Percentiles rank a stretch among this genome's conserved stretches.
phyloP scores from a whole-genome alignment of 2,888 invertebrate species.

The Pharmacophagus antenor region DNA sequence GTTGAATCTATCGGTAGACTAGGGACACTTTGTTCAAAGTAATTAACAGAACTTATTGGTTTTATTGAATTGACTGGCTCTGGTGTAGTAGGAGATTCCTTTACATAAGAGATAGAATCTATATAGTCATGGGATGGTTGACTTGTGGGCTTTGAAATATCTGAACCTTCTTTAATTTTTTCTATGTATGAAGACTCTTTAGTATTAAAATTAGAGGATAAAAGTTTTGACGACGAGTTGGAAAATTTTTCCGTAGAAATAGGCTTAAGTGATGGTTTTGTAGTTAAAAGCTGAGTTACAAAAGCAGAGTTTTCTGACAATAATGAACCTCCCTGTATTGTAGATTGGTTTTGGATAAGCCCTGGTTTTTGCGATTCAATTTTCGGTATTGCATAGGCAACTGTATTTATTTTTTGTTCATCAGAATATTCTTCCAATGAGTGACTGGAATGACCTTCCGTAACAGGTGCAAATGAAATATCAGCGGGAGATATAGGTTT shows the following conservation, averaged over 20 bases:
- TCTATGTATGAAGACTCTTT: background rate
- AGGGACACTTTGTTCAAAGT: background rate
- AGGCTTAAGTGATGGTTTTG: background rate
- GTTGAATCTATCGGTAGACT: background rate
- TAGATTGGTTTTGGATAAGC: background rate
- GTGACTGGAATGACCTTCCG: background rate
- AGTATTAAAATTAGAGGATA: background rate
- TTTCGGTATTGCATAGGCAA: slow-evolving; percentile 14
- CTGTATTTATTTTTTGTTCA: background rate
- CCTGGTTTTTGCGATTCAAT: slow-evolving; percentile 12
- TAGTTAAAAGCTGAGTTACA: background rate
- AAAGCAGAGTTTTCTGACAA: background rate
- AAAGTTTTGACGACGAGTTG: background rate
- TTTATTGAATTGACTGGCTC: background rate
- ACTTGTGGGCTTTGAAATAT: slow-evolving; percentile 7
- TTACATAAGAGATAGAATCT: slow-evolving; percentile 1
- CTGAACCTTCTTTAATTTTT: background rate
- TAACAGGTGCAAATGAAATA: background rate
- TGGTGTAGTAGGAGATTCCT: background rate
- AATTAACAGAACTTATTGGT: slow-evolving; percentile 1
- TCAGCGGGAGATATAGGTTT: background rate
- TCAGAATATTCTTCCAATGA: background rate
- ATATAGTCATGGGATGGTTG: background rate
- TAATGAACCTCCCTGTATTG: background rate
- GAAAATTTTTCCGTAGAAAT: background rate